A percentile compares a stretch with the other conserved stretches of the same genome.
Evolutionary conservation across 2,797 vertebrate species (phyloP).

Genomic region (Pangasius mekongensis): DNA sequence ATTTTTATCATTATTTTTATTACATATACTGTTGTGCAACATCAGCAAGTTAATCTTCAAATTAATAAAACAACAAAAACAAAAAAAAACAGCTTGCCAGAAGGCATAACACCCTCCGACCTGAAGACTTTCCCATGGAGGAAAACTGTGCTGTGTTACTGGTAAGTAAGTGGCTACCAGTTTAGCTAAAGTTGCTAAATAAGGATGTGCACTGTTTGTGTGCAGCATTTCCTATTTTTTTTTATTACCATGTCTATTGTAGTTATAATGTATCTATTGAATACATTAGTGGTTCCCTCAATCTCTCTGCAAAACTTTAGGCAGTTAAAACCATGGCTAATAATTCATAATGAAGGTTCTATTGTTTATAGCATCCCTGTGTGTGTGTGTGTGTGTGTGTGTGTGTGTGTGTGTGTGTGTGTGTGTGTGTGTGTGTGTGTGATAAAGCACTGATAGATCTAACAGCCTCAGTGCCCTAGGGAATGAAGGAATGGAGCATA

Average conservation of each 20-base stretch:
- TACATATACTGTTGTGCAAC: neutral
- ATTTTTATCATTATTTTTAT: neutral
- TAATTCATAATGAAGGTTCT: constrained; percentile 30
- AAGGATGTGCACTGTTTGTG: neutral
- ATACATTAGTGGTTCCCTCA: neutral
- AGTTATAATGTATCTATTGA: neutral
- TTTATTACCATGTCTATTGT: neutral
- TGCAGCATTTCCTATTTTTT: neutral
- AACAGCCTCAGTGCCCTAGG: constrained; percentile 17
- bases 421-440: neutral
- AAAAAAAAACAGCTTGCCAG: neutral
- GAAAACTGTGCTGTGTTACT: neutral
- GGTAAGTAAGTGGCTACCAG: neutral
- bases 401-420: constrained; percentile 26
- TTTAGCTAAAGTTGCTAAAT: neutral
- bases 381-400: neutral
- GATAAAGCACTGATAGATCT: constrained; percentile 21
- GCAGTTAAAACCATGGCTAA: neutral
- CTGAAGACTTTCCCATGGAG: neutral
- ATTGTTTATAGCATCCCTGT: constrained; percentile 11
- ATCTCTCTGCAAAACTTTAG: neutral
- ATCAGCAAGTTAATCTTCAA: neutral
- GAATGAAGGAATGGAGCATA: constrained; percentile 21
- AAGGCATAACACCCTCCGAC: neutral
- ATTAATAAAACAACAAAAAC: no score